A percentile compares a stretch with the other conserved stretches of the same genome.
These are phyloP conservation scores for Sylvietta virens DNA, from an alignment of 2,113 vertebrate species.

Conservation along the genomic window DNA sequence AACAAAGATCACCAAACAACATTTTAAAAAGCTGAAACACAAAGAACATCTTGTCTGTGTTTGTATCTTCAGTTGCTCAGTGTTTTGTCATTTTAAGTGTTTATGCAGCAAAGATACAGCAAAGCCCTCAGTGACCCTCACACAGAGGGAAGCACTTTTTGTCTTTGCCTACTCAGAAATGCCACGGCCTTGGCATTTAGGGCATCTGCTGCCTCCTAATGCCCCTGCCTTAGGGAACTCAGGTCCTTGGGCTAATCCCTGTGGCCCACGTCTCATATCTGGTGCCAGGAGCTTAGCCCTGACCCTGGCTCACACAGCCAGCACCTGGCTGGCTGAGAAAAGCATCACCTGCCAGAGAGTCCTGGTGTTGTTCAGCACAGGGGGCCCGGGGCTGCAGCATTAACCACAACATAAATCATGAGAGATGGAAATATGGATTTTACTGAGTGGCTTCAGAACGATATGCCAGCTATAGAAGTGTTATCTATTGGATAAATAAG, in stretches of 20 bases:
- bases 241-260: conserved; percentile 17
- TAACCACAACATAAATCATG: conserved; percentile 3
- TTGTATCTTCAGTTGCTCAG: not conserved
- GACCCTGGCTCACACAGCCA: not conserved
- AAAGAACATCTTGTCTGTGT: conserved; percentile 40
- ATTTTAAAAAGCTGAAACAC: not conserved
- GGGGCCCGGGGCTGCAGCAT: not conserved
- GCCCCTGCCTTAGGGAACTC: not conserved
- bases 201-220: not conserved
- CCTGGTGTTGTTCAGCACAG: not conserved
- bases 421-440: conserved; percentile 50
- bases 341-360: not conserved
- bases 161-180: not conserved
- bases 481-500: conserved; percentile 62
- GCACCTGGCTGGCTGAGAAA: not conserved
- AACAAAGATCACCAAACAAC: not conserved
- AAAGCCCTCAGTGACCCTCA: not conserved
- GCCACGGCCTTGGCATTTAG: conserved; percentile 63
- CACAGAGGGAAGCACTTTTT: not conserved
- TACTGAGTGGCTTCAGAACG: conserved; percentile 19
- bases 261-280: not conserved
- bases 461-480: conserved; percentile 57
- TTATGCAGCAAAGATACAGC: not conserved
- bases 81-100: conserved; percentile 49
- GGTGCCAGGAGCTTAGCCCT: conserved; percentile 12